A percentile compares a stretch with the other conserved stretches of the same genome.
phyloP scores from a whole-genome alignment of 2,888 invertebrate genomes.

The Ariolimax columbianus region DNA sequence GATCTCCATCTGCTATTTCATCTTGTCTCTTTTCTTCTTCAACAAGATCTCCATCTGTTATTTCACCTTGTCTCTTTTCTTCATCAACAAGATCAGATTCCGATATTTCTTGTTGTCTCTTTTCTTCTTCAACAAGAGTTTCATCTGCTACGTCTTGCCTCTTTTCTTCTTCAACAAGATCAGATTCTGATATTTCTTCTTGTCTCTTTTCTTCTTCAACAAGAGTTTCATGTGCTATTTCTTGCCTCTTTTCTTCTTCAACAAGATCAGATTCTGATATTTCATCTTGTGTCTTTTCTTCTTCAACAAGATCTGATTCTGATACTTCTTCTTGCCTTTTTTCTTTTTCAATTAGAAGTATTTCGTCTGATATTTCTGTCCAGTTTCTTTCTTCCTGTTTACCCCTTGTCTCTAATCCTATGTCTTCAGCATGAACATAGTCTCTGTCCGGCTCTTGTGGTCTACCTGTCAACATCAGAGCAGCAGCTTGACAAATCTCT shows the following conservation, averaged over 20 bases:
- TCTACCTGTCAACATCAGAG: background rate
- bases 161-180: background rate
- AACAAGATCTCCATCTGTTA: background rate
- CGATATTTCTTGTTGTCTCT: background rate
- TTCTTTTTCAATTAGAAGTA: too few species aligned
- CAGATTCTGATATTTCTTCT: background rate
- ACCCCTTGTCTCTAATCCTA: background rate
- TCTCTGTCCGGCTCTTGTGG: background rate
- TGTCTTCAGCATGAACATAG: background rate
- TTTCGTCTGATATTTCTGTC: background rate
- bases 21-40: background rate
- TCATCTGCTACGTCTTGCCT: constrained; percentile 34
- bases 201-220: background rate
- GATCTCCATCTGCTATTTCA: background rate
- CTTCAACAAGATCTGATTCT: background rate
- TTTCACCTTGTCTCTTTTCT: background rate
- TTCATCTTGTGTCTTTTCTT: background rate
- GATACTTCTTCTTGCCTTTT: background rate
- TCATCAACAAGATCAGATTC: background rate
- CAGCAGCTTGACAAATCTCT: constrained; percentile 40
- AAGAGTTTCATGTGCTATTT: background rate
- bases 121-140: constrained; percentile 35
- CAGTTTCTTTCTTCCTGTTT: background rate
- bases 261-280: background rate
- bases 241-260: background rate